phyloP scores from a whole-genome alignment of 1,140 invertebrate species.

The Dinoponera quadriceps region DNA sequence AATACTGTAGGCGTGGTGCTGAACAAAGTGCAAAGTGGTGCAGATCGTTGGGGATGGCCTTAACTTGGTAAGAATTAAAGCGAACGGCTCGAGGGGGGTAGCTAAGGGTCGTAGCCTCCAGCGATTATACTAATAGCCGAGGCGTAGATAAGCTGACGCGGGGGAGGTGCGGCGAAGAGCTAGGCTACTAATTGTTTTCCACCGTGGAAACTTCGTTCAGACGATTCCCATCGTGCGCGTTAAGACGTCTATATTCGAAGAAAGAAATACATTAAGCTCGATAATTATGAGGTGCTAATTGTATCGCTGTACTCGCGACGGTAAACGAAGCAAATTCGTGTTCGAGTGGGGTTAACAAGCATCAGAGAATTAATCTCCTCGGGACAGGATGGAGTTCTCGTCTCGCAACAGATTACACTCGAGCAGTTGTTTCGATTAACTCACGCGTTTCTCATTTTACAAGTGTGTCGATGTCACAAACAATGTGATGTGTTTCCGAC shows the following conservation, averaged over 20 bases:
- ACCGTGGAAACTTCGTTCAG: conserved; percentile 67
- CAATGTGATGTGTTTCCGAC: neutral
- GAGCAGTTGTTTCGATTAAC: neutral
- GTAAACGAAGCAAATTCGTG: neutral
- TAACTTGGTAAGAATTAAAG: conserved; percentile 77
- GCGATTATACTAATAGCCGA: conserved; percentile 78
- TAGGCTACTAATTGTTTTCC: conserved; percentile 75
- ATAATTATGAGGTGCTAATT: conserved; percentile 27
- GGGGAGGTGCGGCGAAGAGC: conserved; percentile 55
- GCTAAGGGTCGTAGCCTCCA: conserved; percentile 74
- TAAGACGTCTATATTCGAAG: conserved; percentile 58
- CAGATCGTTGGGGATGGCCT: conserved; percentile 63
- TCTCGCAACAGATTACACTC: conserved; percentile 12
- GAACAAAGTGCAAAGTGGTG: conserved; percentile 63
- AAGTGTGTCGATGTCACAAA: conserved; percentile 10
- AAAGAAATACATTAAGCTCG: conserved; percentile 38
- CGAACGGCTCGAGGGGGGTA: conserved; percentile 67
- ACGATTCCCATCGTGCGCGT: conserved; percentile 59
- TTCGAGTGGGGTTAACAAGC: conserved; percentile 1
- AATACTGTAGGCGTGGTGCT: conserved; percentile 40
- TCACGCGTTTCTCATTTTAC: conserved; percentile 4
- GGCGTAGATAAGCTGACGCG: conserved; percentile 75
- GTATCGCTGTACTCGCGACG: neutral
- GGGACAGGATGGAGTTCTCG: neutral
- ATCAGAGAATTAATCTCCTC: conserved; percentile 6